Conservation (phyloP, 2,797 vertebrate genomes). For the Glyptemys insculpta region DNA sequence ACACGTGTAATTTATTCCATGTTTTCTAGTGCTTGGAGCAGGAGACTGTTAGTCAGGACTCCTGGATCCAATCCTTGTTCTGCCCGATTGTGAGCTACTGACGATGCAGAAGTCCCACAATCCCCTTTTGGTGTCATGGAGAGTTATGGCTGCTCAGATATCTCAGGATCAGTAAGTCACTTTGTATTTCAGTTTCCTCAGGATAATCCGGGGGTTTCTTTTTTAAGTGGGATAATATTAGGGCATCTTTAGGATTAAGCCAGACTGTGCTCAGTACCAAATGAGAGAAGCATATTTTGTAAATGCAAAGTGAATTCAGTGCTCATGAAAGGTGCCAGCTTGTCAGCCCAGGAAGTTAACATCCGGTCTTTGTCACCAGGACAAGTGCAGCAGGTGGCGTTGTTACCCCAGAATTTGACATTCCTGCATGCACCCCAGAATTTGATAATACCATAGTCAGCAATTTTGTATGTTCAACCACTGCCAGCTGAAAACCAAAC, state of each 20-base stretch:
- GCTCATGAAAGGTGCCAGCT: neutral
- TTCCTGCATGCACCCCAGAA: no score
- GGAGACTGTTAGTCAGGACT: neutral
- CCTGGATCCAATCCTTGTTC: neutral
- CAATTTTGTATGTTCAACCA: no score
- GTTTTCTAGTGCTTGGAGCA: neutral
- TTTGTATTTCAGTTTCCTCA: neutral
- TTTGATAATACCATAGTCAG: no score
- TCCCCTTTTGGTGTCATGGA: neutral
- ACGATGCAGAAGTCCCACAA: neutral
- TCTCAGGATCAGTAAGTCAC: neutral
- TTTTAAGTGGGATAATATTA: neutral
- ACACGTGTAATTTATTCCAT: slow-evolving; percentile 1
- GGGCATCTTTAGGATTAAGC: neutral
- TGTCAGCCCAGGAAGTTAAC: neutral
- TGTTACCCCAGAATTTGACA: no score
- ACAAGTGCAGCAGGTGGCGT: neutral
- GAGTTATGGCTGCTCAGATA: neutral
- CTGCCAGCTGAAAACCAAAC: no score
- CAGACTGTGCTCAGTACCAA: neutral
- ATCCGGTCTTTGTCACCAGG: neutral
- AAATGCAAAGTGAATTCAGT: neutral
- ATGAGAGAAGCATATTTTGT: neutral
- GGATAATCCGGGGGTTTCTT: neutral
- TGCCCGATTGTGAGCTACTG: neutral